Conservation (phyloP, 2,797 vertebrate species). For the Myotis myotis region DNA sequence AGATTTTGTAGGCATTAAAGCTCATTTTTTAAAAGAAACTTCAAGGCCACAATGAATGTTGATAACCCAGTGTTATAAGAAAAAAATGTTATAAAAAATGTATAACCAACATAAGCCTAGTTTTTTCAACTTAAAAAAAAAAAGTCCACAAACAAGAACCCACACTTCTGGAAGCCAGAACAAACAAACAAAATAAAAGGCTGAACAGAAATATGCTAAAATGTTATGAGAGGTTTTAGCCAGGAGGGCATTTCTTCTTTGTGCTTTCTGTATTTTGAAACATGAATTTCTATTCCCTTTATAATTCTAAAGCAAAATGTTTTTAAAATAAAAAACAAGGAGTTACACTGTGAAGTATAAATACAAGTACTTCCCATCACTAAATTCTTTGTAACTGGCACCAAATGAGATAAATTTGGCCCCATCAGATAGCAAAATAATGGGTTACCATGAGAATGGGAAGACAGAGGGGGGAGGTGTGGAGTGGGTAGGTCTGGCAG, state of each 20-base stretch:
- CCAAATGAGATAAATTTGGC: neutral
- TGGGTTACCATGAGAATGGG: neutral
- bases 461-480: neutral
- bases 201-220: neutral
- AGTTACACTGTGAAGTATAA: neutral
- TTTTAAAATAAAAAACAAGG: constrained; percentile 26
- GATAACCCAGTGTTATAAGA: neutral
- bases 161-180: neutral
- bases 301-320: constrained; percentile 23
- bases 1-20: constrained; percentile 21
- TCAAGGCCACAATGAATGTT: neutral
- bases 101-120: neutral
- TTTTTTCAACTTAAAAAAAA: neutral
- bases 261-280: constrained; percentile 46
- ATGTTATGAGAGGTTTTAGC: neutral
- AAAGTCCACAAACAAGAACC: neutral
- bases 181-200: neutral
- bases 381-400: constrained; percentile 39
- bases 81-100: neutral
- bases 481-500: neutral
- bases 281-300: neutral
- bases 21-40: constrained; percentile 8
- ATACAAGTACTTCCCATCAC: constrained; percentile 8
- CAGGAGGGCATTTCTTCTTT: constrained; percentile 15
- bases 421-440: constrained; percentile 34